phyloP scores from a whole-genome alignment of 1,140 invertebrate species.

The Teleopsis dalmanni region DNA sequence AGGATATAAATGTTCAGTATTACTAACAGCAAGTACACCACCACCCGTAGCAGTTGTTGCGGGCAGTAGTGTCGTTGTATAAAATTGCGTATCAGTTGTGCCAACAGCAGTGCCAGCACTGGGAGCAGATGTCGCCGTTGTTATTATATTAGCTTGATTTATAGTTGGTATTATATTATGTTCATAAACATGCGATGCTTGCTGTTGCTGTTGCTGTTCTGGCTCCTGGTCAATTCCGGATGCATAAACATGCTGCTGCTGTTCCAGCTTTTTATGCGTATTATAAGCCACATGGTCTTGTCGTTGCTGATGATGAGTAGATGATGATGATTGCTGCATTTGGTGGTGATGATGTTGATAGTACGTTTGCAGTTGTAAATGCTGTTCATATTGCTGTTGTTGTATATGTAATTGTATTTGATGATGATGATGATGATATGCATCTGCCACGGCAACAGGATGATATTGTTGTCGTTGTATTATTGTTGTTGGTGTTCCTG shows the following conservation, averaged over 20 bases:
- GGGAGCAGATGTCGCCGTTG: background rate
- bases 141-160: slow-evolving; percentile 7
- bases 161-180: background rate
- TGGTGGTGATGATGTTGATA: background rate
- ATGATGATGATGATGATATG: slow-evolving; percentile 11
- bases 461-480: background rate
- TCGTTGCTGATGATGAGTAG: slow-evolving; percentile 8
- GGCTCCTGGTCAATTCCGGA: too few relatives aligned
- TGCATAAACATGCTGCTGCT: slow-evolving; percentile 9
- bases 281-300: slow-evolving; percentile 3
- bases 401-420: slow-evolving; percentile 15
- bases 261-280: slow-evolving; percentile 5
- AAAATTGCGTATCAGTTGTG: background rate
- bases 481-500: slow-evolving; percentile 5
- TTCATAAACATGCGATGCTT: background rate
- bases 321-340: slow-evolving; percentile 5
- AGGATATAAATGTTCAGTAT: background rate
- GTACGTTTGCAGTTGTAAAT: slow-evolving; percentile 11
- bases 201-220: slow-evolving; percentile 6
- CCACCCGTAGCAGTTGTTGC: slow-evolving; percentile 3
- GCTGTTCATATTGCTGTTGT: slow-evolving; percentile 14
- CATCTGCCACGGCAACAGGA: background rate
- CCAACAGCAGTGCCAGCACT: background rate
- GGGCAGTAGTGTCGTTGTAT: background rate
- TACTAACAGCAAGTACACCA: background rate